A percentile compares a stretch with the other conserved stretches of the same genome.
Conservation (phyloP, 2,888 invertebrate genomes). For the Coenonympha glycerion region DNA sequence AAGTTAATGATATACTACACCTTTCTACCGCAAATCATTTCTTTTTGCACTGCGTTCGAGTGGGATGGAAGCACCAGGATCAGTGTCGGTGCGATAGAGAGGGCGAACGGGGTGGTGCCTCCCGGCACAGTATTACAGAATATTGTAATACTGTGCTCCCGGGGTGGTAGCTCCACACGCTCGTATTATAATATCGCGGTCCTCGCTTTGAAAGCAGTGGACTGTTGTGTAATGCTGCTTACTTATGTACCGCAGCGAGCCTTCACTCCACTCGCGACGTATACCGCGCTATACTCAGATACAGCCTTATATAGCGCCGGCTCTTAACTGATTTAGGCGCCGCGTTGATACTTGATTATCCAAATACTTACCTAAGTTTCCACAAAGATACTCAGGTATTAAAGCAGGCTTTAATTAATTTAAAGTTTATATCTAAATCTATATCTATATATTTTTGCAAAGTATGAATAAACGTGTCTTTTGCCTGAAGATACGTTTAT, state of each 20-base stretch:
- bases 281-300: conserved; percentile 3
- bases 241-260: conserved; percentile 55
- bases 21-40: conserved; percentile 63
- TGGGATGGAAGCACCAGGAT: conserved; percentile 28
- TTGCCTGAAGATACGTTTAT: too few species aligned
- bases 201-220: conserved; percentile 44
- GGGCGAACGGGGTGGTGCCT: conserved; percentile 44
- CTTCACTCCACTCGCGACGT: too few species aligned
- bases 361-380: too few species aligned
- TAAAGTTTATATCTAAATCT: too few species aligned
- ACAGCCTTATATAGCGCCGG: not conserved
- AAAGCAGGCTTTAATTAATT: too few species aligned
- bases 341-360: not conserved
- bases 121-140: too few species aligned
- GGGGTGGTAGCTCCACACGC: conserved; percentile 32
- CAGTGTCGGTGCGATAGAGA: conserved; percentile 34
- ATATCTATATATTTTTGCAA: too few species aligned
- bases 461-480: too few species aligned
- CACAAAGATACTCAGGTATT: too few species aligned
- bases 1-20: conserved; percentile 72
- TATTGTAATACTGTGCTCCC: too few species aligned
- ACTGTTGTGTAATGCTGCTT: conserved; percentile 58
- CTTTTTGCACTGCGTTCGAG: conserved; percentile 46
- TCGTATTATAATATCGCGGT: conserved; percentile 47
- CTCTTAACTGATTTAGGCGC: not conserved